Base-by-base conservation (phyloP, 1,140 invertebrate species). In the Oreohelix idahoensis region DNA sequence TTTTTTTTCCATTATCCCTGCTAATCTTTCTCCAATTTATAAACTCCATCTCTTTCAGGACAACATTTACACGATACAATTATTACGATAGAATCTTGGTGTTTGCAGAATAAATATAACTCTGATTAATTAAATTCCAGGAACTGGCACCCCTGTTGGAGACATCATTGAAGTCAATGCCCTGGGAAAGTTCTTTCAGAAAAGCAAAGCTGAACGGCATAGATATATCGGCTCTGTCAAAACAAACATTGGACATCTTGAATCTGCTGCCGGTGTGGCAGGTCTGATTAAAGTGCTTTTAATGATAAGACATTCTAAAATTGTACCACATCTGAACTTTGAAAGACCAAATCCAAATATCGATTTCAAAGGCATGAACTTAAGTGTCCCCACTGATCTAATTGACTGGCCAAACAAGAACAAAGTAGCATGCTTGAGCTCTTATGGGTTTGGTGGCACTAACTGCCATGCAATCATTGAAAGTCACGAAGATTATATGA, bases 331-430 rank as follows among this genome's bases (percentile, higher is more conserved):
- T 0, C 78, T 88, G 42, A 66, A 83, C 81, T 85, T 84, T 39
- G 83, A 84, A 1, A 86, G 85, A 17, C 84, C 82, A 36, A 90
- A 91, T 83, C 83, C 84, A 58, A 85, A 86, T 23, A 86, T 90
- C 45, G 79, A 88, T 39, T 86, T 89, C 23, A 29, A 79, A 5
- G 85, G 79, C 15, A 77, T 86, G 35, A 79, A 84, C 32, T 81
- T 91, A 73, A 39, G 74, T n/a, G 87, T 91, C 32, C 83, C 88
- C n/a, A 86, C 83, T 45, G 35, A 84, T n/a, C 32, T 79, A 36
- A 86, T 74, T 32, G 13, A 51, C 49, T 69, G 45, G 81, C 94
- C 96, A 26, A 26, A 73, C 39, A 17, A 51, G 2, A 26, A 45
- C 42, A 53, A 85, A 79, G 36, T 88, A 17, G 84, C 85, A 20